Conservation (phyloP, 1,140 invertebrate species). For the Vanessa atalanta region DNA sequence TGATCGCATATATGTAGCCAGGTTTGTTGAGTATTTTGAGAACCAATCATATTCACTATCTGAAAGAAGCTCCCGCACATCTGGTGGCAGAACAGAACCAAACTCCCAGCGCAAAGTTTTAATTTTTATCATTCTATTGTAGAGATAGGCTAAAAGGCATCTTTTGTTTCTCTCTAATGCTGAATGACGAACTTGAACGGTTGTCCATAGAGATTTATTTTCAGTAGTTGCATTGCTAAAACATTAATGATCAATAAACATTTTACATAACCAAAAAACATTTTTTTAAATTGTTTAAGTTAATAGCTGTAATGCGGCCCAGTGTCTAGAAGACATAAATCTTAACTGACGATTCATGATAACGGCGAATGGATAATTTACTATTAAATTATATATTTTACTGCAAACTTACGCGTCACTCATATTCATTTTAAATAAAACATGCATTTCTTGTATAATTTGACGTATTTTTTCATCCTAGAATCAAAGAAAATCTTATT, state of each 20-base stretch:
- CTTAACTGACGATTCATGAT: not conserved
- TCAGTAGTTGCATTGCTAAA: conserved; percentile 68
- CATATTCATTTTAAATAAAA: conserved; percentile 72
- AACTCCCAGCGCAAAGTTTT: conserved; percentile 95
- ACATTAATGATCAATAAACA: conserved; percentile 3
- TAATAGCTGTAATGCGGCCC: too few relatives aligned
- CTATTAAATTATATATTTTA: not conserved
- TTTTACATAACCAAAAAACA: not conserved
- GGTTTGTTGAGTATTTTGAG: conserved; percentile 90
- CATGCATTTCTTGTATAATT: conserved; percentile 73
- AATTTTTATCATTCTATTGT: conserved; percentile 90
- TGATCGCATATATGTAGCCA: conserved; percentile 94
- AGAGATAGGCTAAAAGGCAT: conserved; percentile 94
- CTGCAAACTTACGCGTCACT: conserved; percentile 69
- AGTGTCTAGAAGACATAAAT: too few relatives aligned
- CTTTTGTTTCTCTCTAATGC: conserved; percentile 94
- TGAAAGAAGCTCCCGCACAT: conserved; percentile 90
- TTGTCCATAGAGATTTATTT: conserved; percentile 81
- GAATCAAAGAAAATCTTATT: conserved; percentile 34
- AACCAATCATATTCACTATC: conserved; percentile 94
- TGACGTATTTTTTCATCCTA: conserved; percentile 73
- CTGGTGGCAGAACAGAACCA: conserved; percentile 92
- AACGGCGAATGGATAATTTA: too few relatives aligned
- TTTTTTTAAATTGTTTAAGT: not conserved
- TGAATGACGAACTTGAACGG: conserved; percentile 90